Evolutionary conservation across 2,113 vertebrate genomes (phyloP), one percentile per base, ranked within the genome.

Genomic region (Ibidorhyncha struthersii): DNA sequence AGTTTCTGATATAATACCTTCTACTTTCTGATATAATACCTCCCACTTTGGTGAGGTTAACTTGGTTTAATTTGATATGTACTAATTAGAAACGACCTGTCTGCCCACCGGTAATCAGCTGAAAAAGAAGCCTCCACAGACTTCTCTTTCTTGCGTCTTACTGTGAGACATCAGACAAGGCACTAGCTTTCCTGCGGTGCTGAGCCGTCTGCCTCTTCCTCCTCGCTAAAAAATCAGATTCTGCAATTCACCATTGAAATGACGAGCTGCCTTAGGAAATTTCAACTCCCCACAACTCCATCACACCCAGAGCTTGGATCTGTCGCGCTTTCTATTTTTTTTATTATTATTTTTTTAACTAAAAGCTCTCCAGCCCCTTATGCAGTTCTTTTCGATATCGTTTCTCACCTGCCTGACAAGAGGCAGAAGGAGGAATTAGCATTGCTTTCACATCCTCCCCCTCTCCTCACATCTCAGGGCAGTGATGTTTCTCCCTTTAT

Each of bases 391-490:
- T 84, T 85, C 2, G 0, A 85, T 87, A 87, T 91, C 9, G 6
- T 85, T 89, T 96, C 86, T 91, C 86, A 95, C 74, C 83, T 72
- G 6, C 61, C 83, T 95, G 81, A 96, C 86, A 72, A 80, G 86
- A 95, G 70, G 55, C 83, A 95, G 86, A 89, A 80, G 86, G 62
- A 96, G 78, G 58, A 93, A 95, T 90, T 82, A 96, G 62, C 86
- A 77, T 66, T 86, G 41, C 70, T 96, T 96, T 95, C 86, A 80
- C 91, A 90, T 96, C 50, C 43, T 85, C 34, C 67, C 56, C 40
- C 49, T 84, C 72, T 90, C 67, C 62, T 76, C 78, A 58, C 66
- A 62, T 96, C 62, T 87, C 53, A 50, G 65, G n/a, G 16, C 52
- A 86, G 52, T 25, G 61, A 82, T 61, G 34, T 89, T 87, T 95